Conservation (phyloP, 2,113 vertebrate species). For the Toxotes chatareus region DNA sequence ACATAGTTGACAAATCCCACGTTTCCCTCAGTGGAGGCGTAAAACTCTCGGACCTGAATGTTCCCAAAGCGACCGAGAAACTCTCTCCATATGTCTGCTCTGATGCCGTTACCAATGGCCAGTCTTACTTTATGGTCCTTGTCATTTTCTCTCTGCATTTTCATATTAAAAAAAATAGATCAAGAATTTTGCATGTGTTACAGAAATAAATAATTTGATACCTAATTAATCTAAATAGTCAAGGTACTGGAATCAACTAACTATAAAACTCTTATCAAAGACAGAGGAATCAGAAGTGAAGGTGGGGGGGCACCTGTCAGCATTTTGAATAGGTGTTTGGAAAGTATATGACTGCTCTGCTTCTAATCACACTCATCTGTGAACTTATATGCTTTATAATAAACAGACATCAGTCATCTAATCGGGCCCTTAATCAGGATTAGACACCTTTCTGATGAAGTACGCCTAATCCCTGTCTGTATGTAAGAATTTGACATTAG, state of each 20-base stretch:
- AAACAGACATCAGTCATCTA: neutral
- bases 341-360: neutral
- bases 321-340: neutral
- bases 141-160: conserved; percentile 86
- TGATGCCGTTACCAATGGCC: conserved; percentile 90
- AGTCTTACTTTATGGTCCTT: conserved; percentile 86
- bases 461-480: neutral
- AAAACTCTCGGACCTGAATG: conserved; percentile 88
- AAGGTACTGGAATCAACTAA: neutral
- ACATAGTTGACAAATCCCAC: conserved; percentile 89
- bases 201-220: neutral
- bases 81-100: conserved; percentile 90
- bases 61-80: conserved; percentile 89
- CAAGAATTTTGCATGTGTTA: neutral
- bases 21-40: conserved; percentile 92
- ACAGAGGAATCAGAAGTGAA: neutral
- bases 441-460: neutral
- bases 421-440: neutral
- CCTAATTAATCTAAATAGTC: neutral
- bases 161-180: neutral
- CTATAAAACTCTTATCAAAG: neutral
- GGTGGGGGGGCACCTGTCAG: neutral
- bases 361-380: neutral
- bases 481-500: neutral
- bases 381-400: neutral